phyloP scores from a whole-genome alignment of 2,113 vertebrate genomes.

The Xenus cinereus region DNA sequence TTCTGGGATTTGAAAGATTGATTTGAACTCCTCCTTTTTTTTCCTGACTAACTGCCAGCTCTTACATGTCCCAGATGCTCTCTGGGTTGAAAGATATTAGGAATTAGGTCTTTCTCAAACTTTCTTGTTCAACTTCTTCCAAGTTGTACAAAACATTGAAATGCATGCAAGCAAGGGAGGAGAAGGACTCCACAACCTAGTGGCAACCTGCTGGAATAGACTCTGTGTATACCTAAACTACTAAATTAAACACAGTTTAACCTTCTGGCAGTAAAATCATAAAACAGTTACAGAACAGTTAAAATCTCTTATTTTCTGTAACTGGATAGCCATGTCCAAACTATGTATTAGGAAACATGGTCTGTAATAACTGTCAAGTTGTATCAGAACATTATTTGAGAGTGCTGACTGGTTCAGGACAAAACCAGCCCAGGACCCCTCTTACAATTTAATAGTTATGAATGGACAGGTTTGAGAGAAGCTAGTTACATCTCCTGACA shows the following conservation, averaged over 20 bases:
- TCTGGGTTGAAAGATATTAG: not conserved
- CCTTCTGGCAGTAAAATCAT: not conserved
- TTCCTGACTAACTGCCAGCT: not conserved
- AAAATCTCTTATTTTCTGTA: not conserved
- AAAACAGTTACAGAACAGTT: not conserved
- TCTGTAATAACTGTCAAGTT: fast-evolving
- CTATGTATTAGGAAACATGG: not conserved
- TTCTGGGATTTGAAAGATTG: not conserved
- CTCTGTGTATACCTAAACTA: not conserved
- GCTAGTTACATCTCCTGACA: not conserved
- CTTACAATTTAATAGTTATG: not conserved
- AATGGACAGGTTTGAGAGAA: not conserved
- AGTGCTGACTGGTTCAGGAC: not conserved
- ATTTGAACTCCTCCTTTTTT: not conserved
- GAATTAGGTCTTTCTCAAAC: not conserved
- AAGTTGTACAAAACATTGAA: not conserved
- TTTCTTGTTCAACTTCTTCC: not conserved
- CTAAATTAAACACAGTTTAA: not conserved
- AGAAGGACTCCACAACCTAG: not conserved
- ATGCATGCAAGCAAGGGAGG: not conserved
- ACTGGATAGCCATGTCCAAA: not conserved
- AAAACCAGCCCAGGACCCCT: not conserved
- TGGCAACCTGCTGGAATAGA: not conserved
- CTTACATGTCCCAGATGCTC: not conserved
- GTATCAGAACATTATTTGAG: not conserved